Percentiles rank a stretch among this genome's conserved stretches.
Evolutionary conservation across 1,140 invertebrate genomes (phyloP).

Genomic region (Chlorops oryzae): DNA sequence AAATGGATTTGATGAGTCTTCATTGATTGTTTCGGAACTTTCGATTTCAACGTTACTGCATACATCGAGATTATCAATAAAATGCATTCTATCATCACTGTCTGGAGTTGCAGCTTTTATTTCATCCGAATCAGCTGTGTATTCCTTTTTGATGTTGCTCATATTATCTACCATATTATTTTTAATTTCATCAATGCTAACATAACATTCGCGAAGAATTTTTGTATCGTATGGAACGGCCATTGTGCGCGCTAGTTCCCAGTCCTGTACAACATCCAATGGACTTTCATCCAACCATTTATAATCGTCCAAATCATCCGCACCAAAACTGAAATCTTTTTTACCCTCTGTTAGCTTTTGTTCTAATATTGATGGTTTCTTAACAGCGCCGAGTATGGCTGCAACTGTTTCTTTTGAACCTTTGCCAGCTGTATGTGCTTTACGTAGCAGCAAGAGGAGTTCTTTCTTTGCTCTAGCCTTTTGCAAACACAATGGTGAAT

Average conservation of each 20-base stretch:
- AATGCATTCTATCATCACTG: slow-evolving; percentile 31
- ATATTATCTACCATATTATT: no score
- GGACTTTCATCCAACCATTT: slow-evolving; percentile 20
- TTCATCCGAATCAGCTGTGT: slow-evolving; percentile 2
- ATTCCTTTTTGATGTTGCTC: slow-evolving; percentile 2
- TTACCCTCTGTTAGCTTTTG: slow-evolving; percentile 50
- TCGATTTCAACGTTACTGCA: slow-evolving; percentile 45
- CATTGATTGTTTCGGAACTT: slow-evolving; percentile 27
- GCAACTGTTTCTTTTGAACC: slow-evolving; percentile 46
- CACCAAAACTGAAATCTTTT: slow-evolving; percentile 23
- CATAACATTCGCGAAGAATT: slow-evolving; percentile 23
- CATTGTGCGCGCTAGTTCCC: slow-evolving; percentile 33
- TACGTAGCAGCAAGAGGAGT: slow-evolving; percentile 58
- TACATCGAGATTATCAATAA: slow-evolving; percentile 41
- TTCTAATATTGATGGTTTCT: slow-evolving; percentile 51
- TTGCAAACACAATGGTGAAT: slow-evolving; percentile 69
- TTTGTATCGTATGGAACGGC: slow-evolving; percentile 28
- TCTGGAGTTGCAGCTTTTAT: not conserved
- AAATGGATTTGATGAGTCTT: slow-evolving; percentile 27
- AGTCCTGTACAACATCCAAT: slow-evolving; percentile 39
- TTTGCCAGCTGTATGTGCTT: slow-evolving; percentile 52
- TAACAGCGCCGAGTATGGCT: slow-evolving; percentile 42
- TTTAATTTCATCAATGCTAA: no score
- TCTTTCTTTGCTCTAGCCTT: slow-evolving; percentile 63
- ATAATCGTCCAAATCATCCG: slow-evolving; percentile 42